Conservation (phyloP, 1,140 invertebrate genomes). For the Chrysomallon squamiferum region DNA sequence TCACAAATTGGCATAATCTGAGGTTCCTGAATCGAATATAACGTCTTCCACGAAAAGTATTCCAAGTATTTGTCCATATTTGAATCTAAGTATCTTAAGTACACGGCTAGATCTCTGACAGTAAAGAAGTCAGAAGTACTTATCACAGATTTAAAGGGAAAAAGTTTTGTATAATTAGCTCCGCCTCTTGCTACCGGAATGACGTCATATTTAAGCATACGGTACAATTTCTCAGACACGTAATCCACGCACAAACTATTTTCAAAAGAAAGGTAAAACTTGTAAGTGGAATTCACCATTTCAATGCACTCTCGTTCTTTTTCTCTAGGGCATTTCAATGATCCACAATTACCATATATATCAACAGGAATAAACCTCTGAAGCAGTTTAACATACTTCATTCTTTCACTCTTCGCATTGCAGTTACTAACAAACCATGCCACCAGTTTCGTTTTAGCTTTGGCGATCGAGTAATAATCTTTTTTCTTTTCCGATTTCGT, state of each 20-base stretch:
- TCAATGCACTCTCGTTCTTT: constrained; percentile 2
- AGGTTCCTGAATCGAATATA: neutral
- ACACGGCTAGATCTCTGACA: constrained; percentile 22
- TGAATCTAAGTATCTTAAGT: constrained; percentile 21
- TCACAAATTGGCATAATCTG: neutral
- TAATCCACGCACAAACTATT: constrained; percentile 57
- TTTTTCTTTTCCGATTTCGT: constrained; percentile 7
- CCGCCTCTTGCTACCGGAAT: constrained; percentile 85
- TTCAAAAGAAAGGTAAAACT: constrained; percentile 91
- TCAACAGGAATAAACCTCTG: constrained; percentile 68
- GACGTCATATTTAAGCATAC: constrained; percentile 63
- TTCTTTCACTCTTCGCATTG: constrained; percentile 63
- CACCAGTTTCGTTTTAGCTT: constrained; percentile 45
- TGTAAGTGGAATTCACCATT: constrained; percentile 88
- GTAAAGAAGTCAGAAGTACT: constrained; percentile 18
- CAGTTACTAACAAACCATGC: constrained; percentile 74
- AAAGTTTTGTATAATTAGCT: constrained; percentile 20
- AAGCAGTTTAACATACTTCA: constrained; percentile 66
- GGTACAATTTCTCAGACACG: constrained; percentile 64
- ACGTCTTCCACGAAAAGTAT: constrained; percentile 13
- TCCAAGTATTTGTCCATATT: constrained; percentile 17
- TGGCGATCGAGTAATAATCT: constrained; percentile 4
- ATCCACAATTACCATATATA: constrained; percentile 70
- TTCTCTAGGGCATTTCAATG: neutral
- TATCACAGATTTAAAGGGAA: constrained; percentile 9